phyloP scores from a whole-genome alignment of 2,797 vertebrate species.

The Taeniopygia guttata region DNA sequence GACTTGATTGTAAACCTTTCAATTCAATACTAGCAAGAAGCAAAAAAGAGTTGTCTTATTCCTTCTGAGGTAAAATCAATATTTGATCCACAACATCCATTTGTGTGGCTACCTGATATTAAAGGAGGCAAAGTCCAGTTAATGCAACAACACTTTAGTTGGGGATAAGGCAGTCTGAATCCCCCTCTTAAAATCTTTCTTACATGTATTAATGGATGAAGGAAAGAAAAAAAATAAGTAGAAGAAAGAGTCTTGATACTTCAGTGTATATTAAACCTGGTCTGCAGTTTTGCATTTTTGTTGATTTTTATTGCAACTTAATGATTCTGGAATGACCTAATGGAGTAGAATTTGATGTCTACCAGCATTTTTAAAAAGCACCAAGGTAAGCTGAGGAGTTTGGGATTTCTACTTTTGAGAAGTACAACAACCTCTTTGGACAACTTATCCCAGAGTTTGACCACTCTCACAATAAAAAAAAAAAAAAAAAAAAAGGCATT shows the following conservation, averaged over 20 bases:
- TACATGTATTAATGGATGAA: neutral
- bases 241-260: neutral
- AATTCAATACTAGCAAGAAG: neutral
- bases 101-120: neutral
- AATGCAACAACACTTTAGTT: neutral
- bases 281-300: neutral
- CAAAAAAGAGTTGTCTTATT: neutral
- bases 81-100: neutral
- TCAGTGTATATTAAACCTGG: neutral
- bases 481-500: neutral
- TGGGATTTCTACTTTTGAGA: neutral
- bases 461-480: neutral
- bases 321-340: neutral
- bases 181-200: neutral
- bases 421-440: neutral
- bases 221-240: neutral
- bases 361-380: neutral
- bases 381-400: neutral
- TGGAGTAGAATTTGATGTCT: neutral
- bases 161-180: neutral
- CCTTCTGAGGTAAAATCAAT: neutral
- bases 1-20: neutral
- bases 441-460: neutral
- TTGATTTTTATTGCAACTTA: neutral
- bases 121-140: neutral